These are phyloP conservation scores for Cyrtorhinus lividipennis DNA, from an alignment of 1,140 invertebrate species.

Conservation along the genomic window DNA sequence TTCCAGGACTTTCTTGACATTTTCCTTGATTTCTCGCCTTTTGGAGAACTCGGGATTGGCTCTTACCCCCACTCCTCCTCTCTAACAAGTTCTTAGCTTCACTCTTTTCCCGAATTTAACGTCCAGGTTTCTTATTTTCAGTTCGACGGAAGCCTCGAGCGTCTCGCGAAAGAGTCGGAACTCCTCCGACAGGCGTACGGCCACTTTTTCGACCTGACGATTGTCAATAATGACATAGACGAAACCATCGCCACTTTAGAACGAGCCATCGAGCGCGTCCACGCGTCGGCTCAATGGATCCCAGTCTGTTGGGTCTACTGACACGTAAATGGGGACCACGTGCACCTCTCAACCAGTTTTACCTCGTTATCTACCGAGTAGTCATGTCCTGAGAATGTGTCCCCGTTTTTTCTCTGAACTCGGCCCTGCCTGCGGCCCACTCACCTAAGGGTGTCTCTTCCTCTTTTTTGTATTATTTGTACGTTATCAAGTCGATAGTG, in stretches of 20 bases:
- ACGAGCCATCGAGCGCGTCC: slow-evolving; percentile 74
- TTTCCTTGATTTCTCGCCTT: too few relatives aligned
- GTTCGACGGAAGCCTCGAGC: slow-evolving; percentile 92
- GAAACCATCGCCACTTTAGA: slow-evolving; percentile 90
- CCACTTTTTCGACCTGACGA: slow-evolving; percentile 94
- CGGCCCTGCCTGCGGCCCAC: too few relatives aligned
- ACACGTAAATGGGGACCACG: slow-evolving; percentile 31
- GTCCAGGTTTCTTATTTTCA: slow-evolving; percentile 32
- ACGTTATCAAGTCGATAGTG: too few relatives aligned
- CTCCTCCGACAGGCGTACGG: slow-evolving; percentile 89
- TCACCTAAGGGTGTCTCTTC: too few relatives aligned
- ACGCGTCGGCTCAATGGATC: slow-evolving; percentile 87
- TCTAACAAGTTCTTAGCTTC: slow-evolving; percentile 14
- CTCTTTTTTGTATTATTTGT: too few relatives aligned
- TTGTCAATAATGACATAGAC: slow-evolving; percentile 98
- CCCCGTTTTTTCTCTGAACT: too few relatives aligned
- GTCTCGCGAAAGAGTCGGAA: slow-evolving; percentile 89
- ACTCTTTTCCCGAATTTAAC: slow-evolving; percentile 4
- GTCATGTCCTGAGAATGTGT: too few relatives aligned
- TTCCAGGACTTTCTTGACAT: too few relatives aligned
- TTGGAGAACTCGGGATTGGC: too few relatives aligned
- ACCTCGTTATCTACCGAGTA: slow-evolving; percentile 4
- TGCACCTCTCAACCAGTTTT: slow-evolving; percentile 10
- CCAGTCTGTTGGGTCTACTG: slow-evolving; percentile 91
- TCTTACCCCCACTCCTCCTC: background rate